A percentile compares a stretch with the other conserved stretches of the same genome.
Conservation (phyloP, 2,888 invertebrate genomes). For the Drosophila nigricruria region DNA sequence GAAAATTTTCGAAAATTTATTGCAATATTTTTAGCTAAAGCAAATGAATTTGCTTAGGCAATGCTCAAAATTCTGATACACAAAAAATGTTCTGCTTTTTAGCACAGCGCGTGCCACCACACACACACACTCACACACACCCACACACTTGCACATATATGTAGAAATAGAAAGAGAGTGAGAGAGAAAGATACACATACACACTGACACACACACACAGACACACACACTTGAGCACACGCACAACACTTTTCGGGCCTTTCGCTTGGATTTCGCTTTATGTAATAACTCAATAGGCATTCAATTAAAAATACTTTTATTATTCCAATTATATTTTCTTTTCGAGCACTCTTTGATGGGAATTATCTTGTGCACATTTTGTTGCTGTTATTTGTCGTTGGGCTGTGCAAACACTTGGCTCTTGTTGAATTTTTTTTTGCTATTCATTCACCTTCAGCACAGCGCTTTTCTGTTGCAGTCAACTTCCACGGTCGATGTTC, state of each 20-base stretch:
- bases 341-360: constrained; percentile 21
- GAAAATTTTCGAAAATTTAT: constrained; percentile 2
- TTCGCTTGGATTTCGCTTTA: constrained; percentile 65
- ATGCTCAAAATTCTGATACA: constrained; percentile 69
- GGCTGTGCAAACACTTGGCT: constrained; percentile 34
- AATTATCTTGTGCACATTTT: constrained; percentile 11
- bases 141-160: constrained; percentile 6
- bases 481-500: constrained; percentile 85
- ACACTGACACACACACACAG: constrained; percentile 45
- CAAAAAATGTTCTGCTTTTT: constrained; percentile 71
- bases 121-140: constrained; percentile 27
- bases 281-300: constrained; percentile 60
- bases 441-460: constrained; percentile 77
- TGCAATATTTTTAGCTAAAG: constrained; percentile 27
- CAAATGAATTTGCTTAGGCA: constrained; percentile 27
- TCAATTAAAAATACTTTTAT: constrained; percentile 17
- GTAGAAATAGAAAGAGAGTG: constrained; percentile 20
- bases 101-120: constrained; percentile 64
- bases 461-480: constrained; percentile 81
- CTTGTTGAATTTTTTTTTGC: constrained; percentile 42
- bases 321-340: constrained; percentile 24
- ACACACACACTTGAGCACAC: constrained; percentile 41
- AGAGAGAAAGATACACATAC: constrained; percentile 17
- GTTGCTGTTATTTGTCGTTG: constrained; percentile 17
- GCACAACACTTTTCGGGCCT: constrained; percentile 65